These are phyloP conservation scores for Scelioninae gen. 2 DNA, from an alignment of 2,888 invertebrate genomes.

Conservation along the genomic window DNA sequence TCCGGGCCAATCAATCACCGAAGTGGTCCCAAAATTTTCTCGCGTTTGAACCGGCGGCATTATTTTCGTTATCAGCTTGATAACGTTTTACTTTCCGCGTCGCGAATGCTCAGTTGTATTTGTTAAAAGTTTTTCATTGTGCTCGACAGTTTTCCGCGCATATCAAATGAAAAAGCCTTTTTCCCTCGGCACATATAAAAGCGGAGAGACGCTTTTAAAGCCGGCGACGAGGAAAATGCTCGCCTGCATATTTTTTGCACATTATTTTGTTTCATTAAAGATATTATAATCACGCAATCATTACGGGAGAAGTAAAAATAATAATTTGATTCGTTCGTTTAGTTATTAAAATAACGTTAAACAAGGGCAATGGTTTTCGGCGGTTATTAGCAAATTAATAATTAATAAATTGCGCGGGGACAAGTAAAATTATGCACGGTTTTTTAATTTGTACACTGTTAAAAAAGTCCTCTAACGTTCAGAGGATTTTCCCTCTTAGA, in stretches of 20 bases:
- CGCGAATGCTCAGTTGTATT: constrained; percentile 26
- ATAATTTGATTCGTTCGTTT: too few relatives aligned
- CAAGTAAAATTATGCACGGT: too few relatives aligned
- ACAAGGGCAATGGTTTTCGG: too few relatives aligned
- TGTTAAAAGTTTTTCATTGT: constrained; percentile 32
- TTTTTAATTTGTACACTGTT: too few relatives aligned
- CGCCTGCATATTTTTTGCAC: not conserved
- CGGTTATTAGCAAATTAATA: too few relatives aligned
- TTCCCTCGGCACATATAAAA: constrained; percentile 17
- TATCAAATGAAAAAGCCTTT: constrained; percentile 21
- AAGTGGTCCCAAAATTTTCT: constrained; percentile 6
- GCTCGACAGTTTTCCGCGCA: constrained; percentile 15
- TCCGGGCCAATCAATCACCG: not conserved
- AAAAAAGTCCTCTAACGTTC: too few relatives aligned
- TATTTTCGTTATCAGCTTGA: constrained; percentile 19
- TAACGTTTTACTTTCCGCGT: constrained; percentile 5
- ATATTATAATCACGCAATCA: not conserved
- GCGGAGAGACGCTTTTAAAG: constrained; percentile 14
- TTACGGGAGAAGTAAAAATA: too few relatives aligned
- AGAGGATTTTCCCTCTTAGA: too few relatives aligned
- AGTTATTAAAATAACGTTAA: too few relatives aligned
- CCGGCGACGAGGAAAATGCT: not conserved
- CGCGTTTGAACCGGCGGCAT: constrained; percentile 4
- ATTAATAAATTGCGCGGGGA: too few relatives aligned
- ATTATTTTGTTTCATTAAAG: constrained; percentile 16